Evolutionary conservation across 2,113 vertebrate genomes (phyloP), one percentile per base, ranked within the genome.

Genomic region (Motacilla alba): DNA sequence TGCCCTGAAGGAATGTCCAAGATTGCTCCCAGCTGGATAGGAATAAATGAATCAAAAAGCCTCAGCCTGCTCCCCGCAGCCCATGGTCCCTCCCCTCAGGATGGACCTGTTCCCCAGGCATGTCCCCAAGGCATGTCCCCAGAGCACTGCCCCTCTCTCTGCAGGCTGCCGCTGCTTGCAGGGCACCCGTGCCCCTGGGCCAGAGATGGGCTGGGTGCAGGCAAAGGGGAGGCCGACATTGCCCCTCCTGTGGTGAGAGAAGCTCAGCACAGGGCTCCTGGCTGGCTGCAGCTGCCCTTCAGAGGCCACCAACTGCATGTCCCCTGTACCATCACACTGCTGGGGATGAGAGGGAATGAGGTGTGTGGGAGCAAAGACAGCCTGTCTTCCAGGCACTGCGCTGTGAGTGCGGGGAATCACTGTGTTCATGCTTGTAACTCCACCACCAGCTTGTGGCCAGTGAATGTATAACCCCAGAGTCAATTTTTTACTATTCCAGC

Each of bases 171-270:
- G 7, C 27, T 13, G 74, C 30, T 33, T 39, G 8, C 44, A 49
- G 80, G 21, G 28, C 33, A 24, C 16, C 60, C 1, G 2, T 37
- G 33, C 5, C 55, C 55, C 28, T 15, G 41, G 10, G 60, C 50
- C 0, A 0, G n/a, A 16, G 31, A 2, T 15, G 49, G 37, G 79
- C 73, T 41, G 56, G 46, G 19, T 30, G 44, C 49, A 24, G 47
- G 60, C 39, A 27, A 73, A 33, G 63, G 52, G 31, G 58, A 52
- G 56, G n/a, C 37, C 0, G 1, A 39, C 7, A 1, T 19, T 46
- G 27, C 37, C 0, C 5, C 50, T 52, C 33, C 39, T 0, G 0
- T 9, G 46, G 30, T 0, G 0, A 72, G 43, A 44, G 33, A 11
- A 46, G 13, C 7, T 3, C 5, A 15, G n/a, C 7, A 17, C 56